Percentiles rank a stretch among this genome's conserved stretches.
phyloP scores from a whole-genome alignment of 2,888 invertebrate genomes.

The Hypomecis punctinalis region DNA sequence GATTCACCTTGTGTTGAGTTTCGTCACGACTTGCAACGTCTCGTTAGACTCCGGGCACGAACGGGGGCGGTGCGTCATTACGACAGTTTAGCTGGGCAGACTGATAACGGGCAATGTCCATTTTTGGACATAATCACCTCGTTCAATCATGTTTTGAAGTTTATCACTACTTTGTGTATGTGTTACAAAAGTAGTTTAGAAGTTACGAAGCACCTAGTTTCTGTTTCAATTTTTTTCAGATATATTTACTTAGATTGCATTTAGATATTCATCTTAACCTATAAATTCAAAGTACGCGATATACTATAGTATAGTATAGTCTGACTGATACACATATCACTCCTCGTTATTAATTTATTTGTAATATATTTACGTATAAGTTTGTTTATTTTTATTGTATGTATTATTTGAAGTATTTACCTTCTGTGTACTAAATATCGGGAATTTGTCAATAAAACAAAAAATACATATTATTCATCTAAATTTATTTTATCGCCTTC shows the following conservation, averaged over 20 bases:
- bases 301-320: too few species aligned
- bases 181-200: slow-evolving; percentile 7
- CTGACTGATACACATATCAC: too few species aligned
- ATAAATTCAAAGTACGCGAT: too few species aligned
- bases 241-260: not conserved
- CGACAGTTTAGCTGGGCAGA: slow-evolving; percentile 61
- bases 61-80: slow-evolving; percentile 69
- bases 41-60: slow-evolving; percentile 74
- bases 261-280: not conserved
- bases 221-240: too few species aligned
- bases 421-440: too few species aligned
- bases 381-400: too few species aligned
- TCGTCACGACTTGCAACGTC: slow-evolving; percentile 69
- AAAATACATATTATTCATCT: too few species aligned
- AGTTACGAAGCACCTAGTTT: not conserved
- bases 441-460: too few species aligned
- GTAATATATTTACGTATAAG: too few species aligned
- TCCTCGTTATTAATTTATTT: too few species aligned
- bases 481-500: too few species aligned
- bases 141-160: slow-evolving; percentile 40
- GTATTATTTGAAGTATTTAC: too few species aligned
- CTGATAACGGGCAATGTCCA: slow-evolving; percentile 52
- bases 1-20: slow-evolving; percentile 81
- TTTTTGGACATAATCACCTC: slow-evolving; percentile 50
- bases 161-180: slow-evolving; percentile 31